Evolutionary conservation across 23 tunicate species (phyloP).

Genomic region (Halocynthia roretzi): DNA sequence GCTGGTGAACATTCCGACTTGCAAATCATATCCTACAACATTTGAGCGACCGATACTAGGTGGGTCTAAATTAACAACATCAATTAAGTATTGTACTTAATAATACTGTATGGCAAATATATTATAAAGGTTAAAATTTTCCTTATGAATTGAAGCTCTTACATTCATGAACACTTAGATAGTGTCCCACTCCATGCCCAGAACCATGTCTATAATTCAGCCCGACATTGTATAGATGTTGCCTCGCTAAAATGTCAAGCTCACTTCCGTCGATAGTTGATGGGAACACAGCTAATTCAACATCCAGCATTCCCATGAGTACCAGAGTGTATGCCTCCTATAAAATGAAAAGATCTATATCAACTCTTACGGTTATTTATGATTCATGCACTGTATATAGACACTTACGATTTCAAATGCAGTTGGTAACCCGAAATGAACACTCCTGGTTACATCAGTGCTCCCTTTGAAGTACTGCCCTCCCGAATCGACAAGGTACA

Average conservation of each 20-base stretch:
- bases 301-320: constrained; percentile 9
- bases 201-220: constrained; percentile 14
- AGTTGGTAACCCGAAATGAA: constrained; percentile 14
- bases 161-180: constrained; percentile 21
- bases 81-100: neutral
- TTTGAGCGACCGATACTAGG: constrained; percentile 15
- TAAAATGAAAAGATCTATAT: neutral
- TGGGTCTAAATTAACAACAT: constrained; percentile 7
- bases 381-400: neutral
- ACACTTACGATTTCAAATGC: constrained; percentile 4
- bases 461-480: constrained; percentile 20
- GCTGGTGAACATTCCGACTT: constrained; percentile 26
- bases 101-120: neutral
- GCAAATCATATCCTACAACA: constrained; percentile 15
- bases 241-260: constrained; percentile 7
- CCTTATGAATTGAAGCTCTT: neutral
- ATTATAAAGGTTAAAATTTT: neutral
- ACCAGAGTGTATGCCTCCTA: constrained; percentile 19
- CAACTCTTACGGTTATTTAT: neutral
- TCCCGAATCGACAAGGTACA: constrained; percentile 18
- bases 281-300: constrained; percentile 17
- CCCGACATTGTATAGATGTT: constrained; percentile 15
- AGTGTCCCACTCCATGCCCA: constrained; percentile 26
- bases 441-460: constrained; percentile 16
- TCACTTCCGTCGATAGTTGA: constrained; percentile 17